Evolutionary conservation across 2,888 invertebrate genomes (phyloP).

Genomic region (Sphecodes monilicornis): DNA sequence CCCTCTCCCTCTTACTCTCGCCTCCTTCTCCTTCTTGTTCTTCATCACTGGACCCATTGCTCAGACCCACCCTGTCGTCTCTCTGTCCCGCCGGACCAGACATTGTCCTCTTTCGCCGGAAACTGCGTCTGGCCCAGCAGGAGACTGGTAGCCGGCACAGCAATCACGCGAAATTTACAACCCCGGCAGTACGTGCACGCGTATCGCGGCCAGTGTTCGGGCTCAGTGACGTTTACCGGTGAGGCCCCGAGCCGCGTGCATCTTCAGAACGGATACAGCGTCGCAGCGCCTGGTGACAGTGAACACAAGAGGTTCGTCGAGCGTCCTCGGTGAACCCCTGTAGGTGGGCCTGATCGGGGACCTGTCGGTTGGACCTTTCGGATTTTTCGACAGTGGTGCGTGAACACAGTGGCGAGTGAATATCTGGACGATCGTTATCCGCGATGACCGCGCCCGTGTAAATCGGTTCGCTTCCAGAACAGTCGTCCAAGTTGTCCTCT

Average conservation of each 20-base stretch:
- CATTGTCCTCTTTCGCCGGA: conserved; percentile 24
- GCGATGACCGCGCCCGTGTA: conserved; percentile 16
- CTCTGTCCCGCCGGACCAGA: conserved; percentile 22
- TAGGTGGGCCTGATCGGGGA: not conserved
- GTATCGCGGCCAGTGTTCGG: conserved; percentile 22
- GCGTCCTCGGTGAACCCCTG: not conserved
- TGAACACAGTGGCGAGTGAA: conserved; percentile 42
- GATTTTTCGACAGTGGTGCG: conserved; percentile 38
- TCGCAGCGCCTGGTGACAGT: conserved; percentile 29
- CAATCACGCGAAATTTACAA: conserved; percentile 41
- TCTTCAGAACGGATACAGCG: conserved; percentile 2
- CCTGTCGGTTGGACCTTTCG: not conserved
- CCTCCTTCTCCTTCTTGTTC: conserved; percentile 12
- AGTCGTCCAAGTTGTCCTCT: not conserved
- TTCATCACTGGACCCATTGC: not conserved
- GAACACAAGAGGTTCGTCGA: not conserved
- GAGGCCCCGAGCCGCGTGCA: conserved; percentile 15
- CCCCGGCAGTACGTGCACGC: conserved; percentile 11
- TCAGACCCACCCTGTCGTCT: conserved; percentile 5
- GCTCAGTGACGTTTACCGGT: conserved; percentile 2
- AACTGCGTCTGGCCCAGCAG: conserved; percentile 45
- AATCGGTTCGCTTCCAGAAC: conserved; percentile 4
- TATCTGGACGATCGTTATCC: not conserved
- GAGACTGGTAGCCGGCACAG: conserved; percentile 51
- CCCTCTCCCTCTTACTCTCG: not conserved